Base-by-base conservation (phyloP, 2,797 vertebrate genomes). In the Sorex maritimensis region DNA sequence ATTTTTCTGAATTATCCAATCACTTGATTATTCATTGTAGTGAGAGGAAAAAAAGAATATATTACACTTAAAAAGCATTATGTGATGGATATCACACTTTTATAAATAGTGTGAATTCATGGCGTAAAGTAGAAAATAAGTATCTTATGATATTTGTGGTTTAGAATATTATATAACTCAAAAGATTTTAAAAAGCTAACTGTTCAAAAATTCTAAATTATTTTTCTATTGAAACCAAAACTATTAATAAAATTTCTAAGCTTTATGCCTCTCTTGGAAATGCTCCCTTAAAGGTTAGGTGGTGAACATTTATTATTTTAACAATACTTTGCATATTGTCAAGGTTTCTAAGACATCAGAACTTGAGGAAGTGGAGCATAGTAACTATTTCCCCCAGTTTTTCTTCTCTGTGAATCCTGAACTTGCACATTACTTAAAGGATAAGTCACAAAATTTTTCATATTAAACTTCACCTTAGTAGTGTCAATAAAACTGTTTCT, bases 151-250 rank as follows among this genome's bases (percentile, higher is more conserved):
- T 9, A n/a, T 69, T 75, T 74, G 84, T 15, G 71, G 15, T 75
- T 69, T 71, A 44, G 7, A 52, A 71, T 28, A 75, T 68, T 52
- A 24, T 6, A 90, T 46, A 44, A 63, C 49, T 52, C 52, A 63
- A 52, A n/a, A 81, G 14, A 81, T 71, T 86, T 71, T 26, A 75
- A 74, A 30, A 26, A 44, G 41, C 44, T 80, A 75, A 86, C 49
- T 8, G 58, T 58, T 38, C 63, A 41, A 90, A 81, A 19, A 52
- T 69, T 81, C 44, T 79, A 55, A 67, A 74, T 81, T 63, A 81
- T 30, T 63, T 86, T 74, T 90, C 14, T 86, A 78, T 61, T 61
- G 21, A 77, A 90, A 86, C 17, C 41, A 41, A 75, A 90, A 52
- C 49, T 52, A 14, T 52, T 52, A 52, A 86, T 6, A 61, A 61